Base-by-base conservation (phyloP, 2,113 vertebrate species). In the Pelobates fuscus region DNA sequence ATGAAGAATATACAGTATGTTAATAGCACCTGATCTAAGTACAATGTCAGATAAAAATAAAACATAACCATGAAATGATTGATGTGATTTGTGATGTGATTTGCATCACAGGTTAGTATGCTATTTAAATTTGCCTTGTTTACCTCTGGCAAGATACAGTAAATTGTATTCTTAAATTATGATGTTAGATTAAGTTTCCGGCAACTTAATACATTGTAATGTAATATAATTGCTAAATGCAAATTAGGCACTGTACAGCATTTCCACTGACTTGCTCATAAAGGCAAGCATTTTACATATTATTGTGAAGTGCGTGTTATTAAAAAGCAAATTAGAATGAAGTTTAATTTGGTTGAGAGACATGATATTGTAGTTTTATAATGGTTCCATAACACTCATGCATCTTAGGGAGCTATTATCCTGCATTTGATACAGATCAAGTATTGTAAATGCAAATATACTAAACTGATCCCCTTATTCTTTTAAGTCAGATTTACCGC, bases 221-320 rank as follows among this genome's bases (percentile, higher is more conserved):
- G 71, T 81, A 88, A 86, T 81, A 86, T 90, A 91, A 90, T 91
- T 90, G 87, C 82, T 86, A 87, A 80, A 91, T 87, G 87, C 84
- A 90, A 91, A 90, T 90, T 82, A 92, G 87, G 52, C 67, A 29
- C 77, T 75, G 81, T 78, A 80, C 83, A 80, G 82, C 80, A 85
- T 79, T 86, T 82, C 80, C 81, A 71, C 70, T 74, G 84, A 86
- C 81, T 83, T 84, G 82, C 17, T 88, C 88, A 78, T 54, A 83
- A 86, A 91, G 84, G 84, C 71, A 78, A 87, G 85, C 82, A 49
- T 87, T 91, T 89, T 82, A 77, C 84, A 84, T 84, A 79, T 84
- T 80, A 85, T 78, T 29, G 66, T 79, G 85, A 89, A 88, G 85
- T 78, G 66, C 8, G 49, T 81, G 85, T 86, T 86, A 89, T 86